These are phyloP conservation scores for Danio jaintianensis DNA, from an alignment of 2,797 vertebrate genomes.

Conservation along the genomic window DNA sequence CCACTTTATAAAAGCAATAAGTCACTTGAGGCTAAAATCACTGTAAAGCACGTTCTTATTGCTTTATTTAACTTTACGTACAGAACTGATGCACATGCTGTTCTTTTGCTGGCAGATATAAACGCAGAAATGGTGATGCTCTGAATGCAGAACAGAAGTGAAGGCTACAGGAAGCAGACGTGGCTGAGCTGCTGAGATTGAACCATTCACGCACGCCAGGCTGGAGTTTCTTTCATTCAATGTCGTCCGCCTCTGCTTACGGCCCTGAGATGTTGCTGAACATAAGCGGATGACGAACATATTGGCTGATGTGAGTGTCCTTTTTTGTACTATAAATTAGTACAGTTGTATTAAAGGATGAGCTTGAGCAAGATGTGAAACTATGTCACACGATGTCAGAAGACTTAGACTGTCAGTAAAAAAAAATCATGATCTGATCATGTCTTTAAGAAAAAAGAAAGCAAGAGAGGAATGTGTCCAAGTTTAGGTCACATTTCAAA, in stretches of 20 bases:
- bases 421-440: too few relatives aligned
- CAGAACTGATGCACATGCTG: background rate
- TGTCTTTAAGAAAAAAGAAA: conserved; percentile 7
- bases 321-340: conserved; percentile 1
- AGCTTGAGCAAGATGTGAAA: conserved; percentile 15
- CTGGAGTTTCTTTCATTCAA: conserved; percentile 52
- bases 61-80: background rate
- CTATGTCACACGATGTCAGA: background rate
- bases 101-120: background rate
- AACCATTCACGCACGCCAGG: conserved; percentile 18
- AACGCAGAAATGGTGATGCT: background rate
- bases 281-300: conserved; percentile 21
- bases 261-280: background rate
- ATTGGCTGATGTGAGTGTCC: background rate
- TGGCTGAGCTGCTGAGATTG: conserved; percentile 3
- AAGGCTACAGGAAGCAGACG: conserved; percentile 10
- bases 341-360: background rate
- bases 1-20: background rate
- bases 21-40: background rate
- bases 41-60: background rate
- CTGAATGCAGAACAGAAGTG: background rate
- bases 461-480: background rate
- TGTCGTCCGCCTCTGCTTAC: conserved; percentile 33
- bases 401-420: too few relatives aligned
- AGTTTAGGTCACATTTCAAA: background rate